These are phyloP conservation scores for Fulmarus glacialis DNA, from an alignment of 2,113 vertebrate genomes.

Conservation along the genomic window DNA sequence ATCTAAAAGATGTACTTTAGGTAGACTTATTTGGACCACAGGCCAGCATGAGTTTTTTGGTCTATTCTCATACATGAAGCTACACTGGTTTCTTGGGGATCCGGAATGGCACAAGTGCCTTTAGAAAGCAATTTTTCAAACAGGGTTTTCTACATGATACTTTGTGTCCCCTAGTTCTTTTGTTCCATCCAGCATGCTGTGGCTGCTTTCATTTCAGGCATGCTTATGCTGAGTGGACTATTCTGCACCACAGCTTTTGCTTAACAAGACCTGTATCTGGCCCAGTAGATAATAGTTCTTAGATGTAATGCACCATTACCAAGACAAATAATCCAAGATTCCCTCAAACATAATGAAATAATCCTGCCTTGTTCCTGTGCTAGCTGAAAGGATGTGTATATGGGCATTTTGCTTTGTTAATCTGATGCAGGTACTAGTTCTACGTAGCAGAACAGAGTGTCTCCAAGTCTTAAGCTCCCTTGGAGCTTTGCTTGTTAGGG, in stretches of 20 bases:
- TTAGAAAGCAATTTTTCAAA: not conserved
- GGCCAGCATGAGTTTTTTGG: not conserved
- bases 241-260: not conserved
- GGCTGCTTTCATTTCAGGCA: not conserved
- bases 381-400: not conserved
- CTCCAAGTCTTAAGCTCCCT: not conserved
- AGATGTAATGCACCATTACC: not conserved
- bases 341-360: not conserved
- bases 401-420: not conserved
- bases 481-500: not conserved
- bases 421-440: not conserved
- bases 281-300: not conserved
- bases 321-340: not conserved
- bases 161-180: not conserved
- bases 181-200: not conserved
- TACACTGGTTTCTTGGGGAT: not conserved
- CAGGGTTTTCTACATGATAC: not conserved
- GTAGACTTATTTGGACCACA: not conserved
- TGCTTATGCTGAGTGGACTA: not conserved
- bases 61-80: not conserved
- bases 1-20: not conserved
- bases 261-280: not conserved
- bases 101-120: not conserved
- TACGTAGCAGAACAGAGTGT: not conserved
- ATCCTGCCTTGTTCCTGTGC: not conserved